Base-by-base conservation (phyloP, 2,888 invertebrate species). In the Siphlonurus alternatus region DNA sequence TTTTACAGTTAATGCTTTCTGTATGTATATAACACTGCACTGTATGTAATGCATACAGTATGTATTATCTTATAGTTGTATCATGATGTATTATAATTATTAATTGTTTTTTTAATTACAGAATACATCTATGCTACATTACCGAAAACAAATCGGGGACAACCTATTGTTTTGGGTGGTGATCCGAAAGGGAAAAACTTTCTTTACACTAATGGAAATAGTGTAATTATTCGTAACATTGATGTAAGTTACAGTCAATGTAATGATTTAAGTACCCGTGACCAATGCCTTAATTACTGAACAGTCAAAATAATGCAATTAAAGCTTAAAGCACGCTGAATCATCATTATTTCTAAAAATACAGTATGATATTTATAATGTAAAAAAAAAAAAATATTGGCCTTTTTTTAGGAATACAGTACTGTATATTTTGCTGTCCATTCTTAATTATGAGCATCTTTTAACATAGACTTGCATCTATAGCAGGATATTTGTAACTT, bases 121-220 rank as follows among this genome's bases (percentile, higher is more conserved):
- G 92, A 90, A 77, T 89, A 85, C 76, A 87, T 89, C 76, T 96
- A 92, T 79, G 92, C 97, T 68, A 88, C 95, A 64, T 78, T 99
- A 73, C 99, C 99, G 66, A 86, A 90, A 72, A 99, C 99, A 63
- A 88, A 89, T 74, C 83, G 99, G 70, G 99, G 98, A 25, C 88
- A 91, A 70, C 94, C 97, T 53, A 83, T 98, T 70, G 96, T 98
- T 64, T 78, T 99, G 71, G 94, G 95, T 65, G 88, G 89, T 54
- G 97, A 97, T 79, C 97, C 98, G 2, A 96, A 97, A 77, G 97
- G 97, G 62, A 92, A 92, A 73, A 96, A 90, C 74, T 93, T 99
- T 77, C 82, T 99, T 63, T 99, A 99, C 75, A 89, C 94, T 67
- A 96, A 97, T 80, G 96, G 97, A 69, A 95, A 96, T 76, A 96